Conservation (phyloP, 2,113 vertebrate genomes). For the Alces alces region DNA sequence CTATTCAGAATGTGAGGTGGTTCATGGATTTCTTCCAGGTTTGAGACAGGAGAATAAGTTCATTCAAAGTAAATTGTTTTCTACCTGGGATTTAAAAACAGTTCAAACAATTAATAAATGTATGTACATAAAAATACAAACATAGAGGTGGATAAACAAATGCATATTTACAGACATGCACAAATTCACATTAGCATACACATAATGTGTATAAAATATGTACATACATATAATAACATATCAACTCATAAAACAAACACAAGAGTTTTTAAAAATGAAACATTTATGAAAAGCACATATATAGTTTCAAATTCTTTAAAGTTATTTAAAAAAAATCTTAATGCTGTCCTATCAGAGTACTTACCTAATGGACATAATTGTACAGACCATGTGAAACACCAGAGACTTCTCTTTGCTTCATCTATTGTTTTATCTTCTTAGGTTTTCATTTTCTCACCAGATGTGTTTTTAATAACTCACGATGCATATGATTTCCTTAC, state of each 20-base stretch:
- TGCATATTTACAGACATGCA: background rate
- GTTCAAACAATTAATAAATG: background rate
- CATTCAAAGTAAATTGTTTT: conserved; percentile 1
- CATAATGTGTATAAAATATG: background rate
- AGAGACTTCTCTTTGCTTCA: background rate
- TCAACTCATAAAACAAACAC: background rate
- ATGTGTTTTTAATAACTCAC: background rate
- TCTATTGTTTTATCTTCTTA: background rate
- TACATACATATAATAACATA: background rate
- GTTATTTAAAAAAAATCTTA: background rate
- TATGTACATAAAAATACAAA: background rate
- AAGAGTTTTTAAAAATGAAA: background rate
- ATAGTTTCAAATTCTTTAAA: background rate
- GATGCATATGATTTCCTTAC: background rate
- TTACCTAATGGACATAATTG: background rate
- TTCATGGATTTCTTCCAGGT: background rate
- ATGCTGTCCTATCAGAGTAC: background rate
- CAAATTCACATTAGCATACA: background rate
- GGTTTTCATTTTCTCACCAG: background rate
- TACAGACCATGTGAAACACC: background rate
- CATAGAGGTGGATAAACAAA: background rate
- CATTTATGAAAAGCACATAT: background rate
- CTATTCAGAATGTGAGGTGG: background rate
- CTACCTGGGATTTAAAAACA: conserved; percentile 47
- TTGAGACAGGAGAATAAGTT: background rate